A percentile compares a stretch with the other conserved stretches of the same genome.
Evolutionary conservation across 2,888 invertebrate species (phyloP).

Genomic region (Erannis defoliaria): DNA sequence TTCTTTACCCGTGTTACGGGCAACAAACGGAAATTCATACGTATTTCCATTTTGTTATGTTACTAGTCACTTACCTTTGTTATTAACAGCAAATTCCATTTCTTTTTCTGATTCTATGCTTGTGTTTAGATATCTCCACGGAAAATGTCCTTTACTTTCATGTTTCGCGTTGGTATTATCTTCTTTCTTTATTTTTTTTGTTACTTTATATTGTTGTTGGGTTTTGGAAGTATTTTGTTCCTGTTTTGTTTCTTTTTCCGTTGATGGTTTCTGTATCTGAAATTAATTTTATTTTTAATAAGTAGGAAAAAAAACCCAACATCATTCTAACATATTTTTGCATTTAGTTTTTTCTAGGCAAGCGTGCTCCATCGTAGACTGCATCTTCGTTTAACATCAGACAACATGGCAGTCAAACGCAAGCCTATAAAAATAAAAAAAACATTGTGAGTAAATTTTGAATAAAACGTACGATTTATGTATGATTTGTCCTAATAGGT

Average conservation of each 20-base stretch:
- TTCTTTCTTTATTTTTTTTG: not conserved
- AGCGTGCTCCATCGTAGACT: too few relatives aligned
- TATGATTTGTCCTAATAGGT: too few relatives aligned
- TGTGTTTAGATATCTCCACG: slow-evolving; percentile 53
- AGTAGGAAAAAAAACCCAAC: too few relatives aligned
- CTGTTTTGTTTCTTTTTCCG: slow-evolving; percentile 37
- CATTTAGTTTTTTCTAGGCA: too few relatives aligned
- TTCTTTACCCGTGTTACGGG: too few relatives aligned
- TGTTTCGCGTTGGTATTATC: not conserved
- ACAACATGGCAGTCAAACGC: too few relatives aligned
- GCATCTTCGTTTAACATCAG: too few relatives aligned
- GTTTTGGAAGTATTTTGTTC: not conserved
- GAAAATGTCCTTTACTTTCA: slow-evolving; percentile 39
- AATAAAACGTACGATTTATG: too few relatives aligned
- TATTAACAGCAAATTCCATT: slow-evolving; percentile 32
- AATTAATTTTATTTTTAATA: not conserved
- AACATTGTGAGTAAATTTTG: too few relatives aligned
- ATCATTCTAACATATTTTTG: too few relatives aligned
- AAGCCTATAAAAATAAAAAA: too few relatives aligned
- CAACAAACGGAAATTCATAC: too few relatives aligned
- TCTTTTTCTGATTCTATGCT: slow-evolving; percentile 22
- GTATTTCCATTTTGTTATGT: not conserved
- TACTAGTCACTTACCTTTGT: slow-evolving; percentile 28
- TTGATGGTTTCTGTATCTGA: slow-evolving; percentile 50
- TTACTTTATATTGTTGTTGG: not conserved